Percentiles rank a stretch among this genome's conserved stretches.
These are phyloP conservation scores for Drosophila picticornis DNA, from an alignment of 2,888 invertebrate species.

Conservation along the genomic window DNA sequence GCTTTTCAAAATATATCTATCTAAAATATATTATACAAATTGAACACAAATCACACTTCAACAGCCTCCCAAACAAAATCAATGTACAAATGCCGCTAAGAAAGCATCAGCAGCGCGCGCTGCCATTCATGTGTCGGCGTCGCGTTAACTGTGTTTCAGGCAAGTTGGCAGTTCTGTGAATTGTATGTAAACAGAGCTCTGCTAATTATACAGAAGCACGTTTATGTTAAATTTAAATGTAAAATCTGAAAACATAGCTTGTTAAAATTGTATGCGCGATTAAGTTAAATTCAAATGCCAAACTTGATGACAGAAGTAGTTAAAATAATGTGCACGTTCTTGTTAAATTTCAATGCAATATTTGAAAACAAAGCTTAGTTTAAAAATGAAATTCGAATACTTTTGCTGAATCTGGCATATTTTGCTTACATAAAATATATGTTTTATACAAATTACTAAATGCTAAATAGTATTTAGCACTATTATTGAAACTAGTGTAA, in stretches of 20 bases:
- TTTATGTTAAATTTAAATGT: conserved; percentile 4
- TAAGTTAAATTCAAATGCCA: not conserved
- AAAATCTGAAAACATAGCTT: not conserved
- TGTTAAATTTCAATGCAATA: not conserved
- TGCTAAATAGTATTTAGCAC: not conserved
- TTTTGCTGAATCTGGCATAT: not conserved
- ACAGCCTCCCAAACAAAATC: not conserved
- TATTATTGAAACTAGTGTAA: not conserved
- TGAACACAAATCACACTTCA: conserved; percentile 8
- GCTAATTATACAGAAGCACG: conserved; percentile 6
- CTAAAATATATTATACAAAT: not conserved
- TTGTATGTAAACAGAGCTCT: conserved; percentile 6
- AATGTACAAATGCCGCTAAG: conserved; percentile 20
- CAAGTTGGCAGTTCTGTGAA: conserved; percentile 17
- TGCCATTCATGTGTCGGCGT: conserved; percentile 16
- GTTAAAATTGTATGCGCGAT: not conserved
- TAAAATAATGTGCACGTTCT: not conserved
- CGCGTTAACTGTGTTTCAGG: conserved; percentile 2
- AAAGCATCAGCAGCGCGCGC: conserved; percentile 33
- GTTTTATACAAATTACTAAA: not conserved
- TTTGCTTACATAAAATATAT: not conserved
- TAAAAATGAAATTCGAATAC: not conserved
- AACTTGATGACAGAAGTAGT: not conserved
- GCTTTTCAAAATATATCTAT: not conserved
- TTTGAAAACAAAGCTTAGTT: not conserved